Evolutionary conservation across 2,888 invertebrate species (phyloP), one percentile per base, ranked within the genome.

Genomic region (Trachelus stipa): DNA sequence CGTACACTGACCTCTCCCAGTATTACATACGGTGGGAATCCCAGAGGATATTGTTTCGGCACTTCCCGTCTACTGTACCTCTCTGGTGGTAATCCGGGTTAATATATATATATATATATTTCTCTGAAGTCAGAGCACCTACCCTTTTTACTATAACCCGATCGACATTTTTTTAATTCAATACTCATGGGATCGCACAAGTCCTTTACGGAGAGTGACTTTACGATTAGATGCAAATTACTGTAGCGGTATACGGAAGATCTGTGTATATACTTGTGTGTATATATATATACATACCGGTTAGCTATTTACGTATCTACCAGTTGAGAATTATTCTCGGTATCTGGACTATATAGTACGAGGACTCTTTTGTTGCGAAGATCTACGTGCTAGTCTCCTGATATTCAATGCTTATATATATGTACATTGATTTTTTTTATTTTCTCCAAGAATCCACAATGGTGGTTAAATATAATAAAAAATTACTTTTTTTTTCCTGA

Each of bases 201-300:
- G 77, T 11, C 9, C 35, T 74, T 34, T 30, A 35, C 71, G 35
- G 75, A 76, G 77, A 77, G 74, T 81, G 83, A 84, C 83, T 83
- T 82, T 79, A 80, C 84, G 82, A 85, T 84, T 85, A 84, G 85
- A 85, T 86, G 86, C 83, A 85, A 85, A 86, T 85, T 83, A 81
- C 83, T 71, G 79, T 85, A 85, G 85, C 85, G 84, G 84, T 85
- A 83, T 76, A 81, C 74, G 74, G 78, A 81, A 56, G 56, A 56
- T 56, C 56, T 56, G 15, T 40, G 40, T 40, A 33, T 69, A 33
- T 69, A 69, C 31, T 33, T 31, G 71, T 31, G 71, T 4, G 11
- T 69, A 69, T 30, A 34, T 71, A 30, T 71, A 12, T 23, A 34
- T 71, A 71, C 15, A 33, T 34, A 34, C 71, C 33, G 33, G 71